Percentiles rank a stretch among this genome's conserved stretches.
These are phyloP conservation scores for Eubasilissa regina DNA, from an alignment of 1,140 invertebrate species.

Conservation along the genomic window DNA sequence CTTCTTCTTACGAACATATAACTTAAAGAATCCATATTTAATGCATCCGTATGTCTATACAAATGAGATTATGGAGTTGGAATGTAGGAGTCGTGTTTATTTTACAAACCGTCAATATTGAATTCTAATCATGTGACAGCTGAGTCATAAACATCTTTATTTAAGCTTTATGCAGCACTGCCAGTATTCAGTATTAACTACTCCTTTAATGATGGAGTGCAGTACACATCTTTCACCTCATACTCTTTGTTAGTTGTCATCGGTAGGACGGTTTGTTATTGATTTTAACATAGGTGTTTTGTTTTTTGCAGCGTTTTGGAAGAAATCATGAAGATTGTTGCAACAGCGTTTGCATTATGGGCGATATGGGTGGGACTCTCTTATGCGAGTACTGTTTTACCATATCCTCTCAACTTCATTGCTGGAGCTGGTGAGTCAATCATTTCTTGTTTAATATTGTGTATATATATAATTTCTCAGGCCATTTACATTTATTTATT, in stretches of 20 bases:
- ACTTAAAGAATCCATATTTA: background rate
- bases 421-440: conserved; percentile 63
- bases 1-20: no score
- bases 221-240: no score
- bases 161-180: background rate
- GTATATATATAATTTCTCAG: no score
- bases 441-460: no score
- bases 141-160: conserved; percentile 13
- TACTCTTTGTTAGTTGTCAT: background rate
- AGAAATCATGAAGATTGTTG: conserved; percentile 70
- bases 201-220: background rate
- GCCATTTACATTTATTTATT: no score
- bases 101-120: conserved; percentile 24
- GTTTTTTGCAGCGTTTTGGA: conserved; percentile 69
- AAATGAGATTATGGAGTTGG: background rate
- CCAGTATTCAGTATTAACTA: background rate
- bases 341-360: conserved; percentile 69
- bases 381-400: conserved; percentile 68
- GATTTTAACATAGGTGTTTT: conserved; percentile 25
- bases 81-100: background rate
- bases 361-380: conserved; percentile 69
- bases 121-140: conserved; percentile 9
- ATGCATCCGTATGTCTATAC: background rate
- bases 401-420: conserved; percentile 69
- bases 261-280: background rate